These are phyloP conservation scores for Horisme vitalbata DNA, from an alignment of 2,888 invertebrate genomes.

Conservation along the genomic window DNA sequence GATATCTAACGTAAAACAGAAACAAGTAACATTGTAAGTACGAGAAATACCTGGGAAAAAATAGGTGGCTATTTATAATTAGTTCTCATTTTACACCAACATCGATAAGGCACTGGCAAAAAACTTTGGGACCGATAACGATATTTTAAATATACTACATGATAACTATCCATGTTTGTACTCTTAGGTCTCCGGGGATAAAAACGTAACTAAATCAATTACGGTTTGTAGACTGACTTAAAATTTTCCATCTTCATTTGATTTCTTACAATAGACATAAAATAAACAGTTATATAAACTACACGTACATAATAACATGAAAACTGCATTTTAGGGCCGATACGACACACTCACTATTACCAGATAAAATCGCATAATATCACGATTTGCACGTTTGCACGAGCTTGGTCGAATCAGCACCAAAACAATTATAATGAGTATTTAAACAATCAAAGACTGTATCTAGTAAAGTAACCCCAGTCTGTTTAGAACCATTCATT, in stretches of 20 bases:
- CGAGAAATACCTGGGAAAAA: neutral
- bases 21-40: neutral
- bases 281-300: slow-evolving; percentile 38
- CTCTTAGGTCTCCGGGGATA: slow-evolving; percentile 36
- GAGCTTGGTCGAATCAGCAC: too few relatives aligned
- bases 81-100: slow-evolving; percentile 8
- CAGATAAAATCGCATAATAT: too few relatives aligned
- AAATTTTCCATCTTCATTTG: slow-evolving; percentile 27
- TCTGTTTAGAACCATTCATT: too few relatives aligned
- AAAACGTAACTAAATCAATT: slow-evolving; percentile 4
- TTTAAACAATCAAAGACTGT: too few relatives aligned
- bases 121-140: slow-evolving; percentile 17
- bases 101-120: slow-evolving; percentile 35
- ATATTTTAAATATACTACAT: slow-evolving; percentile 15
- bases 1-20: slow-evolving; percentile 3
- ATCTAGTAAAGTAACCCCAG: too few relatives aligned
- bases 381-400: too few relatives aligned
- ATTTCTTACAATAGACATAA: slow-evolving; percentile 40
- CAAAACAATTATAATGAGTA: slow-evolving; percentile 33
- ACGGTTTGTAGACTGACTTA: neutral
- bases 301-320: slow-evolving; percentile 22
- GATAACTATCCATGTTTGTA: slow-evolving; percentile 37
- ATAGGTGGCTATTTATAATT: neutral
- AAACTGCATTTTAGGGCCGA: slow-evolving; percentile 14
- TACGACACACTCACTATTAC: too few relatives aligned